Conservation (phyloP, 2,113 vertebrate species). For the Myrmecophaga tridactyla region DNA sequence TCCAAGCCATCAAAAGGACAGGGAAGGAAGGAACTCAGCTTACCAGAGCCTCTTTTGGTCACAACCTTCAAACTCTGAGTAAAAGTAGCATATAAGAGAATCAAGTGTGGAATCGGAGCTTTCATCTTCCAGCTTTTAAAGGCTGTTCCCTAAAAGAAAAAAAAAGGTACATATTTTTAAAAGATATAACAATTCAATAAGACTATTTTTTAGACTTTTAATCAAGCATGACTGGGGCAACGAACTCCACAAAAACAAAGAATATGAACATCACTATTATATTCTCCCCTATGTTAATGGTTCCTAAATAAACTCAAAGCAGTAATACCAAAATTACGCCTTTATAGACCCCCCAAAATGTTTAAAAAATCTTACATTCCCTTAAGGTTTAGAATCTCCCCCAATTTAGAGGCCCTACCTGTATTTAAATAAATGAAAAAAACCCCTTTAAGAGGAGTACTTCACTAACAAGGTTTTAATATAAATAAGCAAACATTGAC, state of each 20-base stretch:
- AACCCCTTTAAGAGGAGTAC: not conserved
- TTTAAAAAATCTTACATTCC: slow-evolving; percentile 18
- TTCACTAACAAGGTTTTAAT: not conserved
- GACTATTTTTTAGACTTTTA: not conserved
- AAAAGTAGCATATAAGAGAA: slow-evolving; percentile 92
- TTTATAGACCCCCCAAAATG: not conserved
- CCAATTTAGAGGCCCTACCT: not conserved
- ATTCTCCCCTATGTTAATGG: not conserved
- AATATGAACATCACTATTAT: not conserved
- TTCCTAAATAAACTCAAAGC: not conserved
- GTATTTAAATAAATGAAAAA: not conserved
- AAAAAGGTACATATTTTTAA: not conserved
- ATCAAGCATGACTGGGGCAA: not conserved
- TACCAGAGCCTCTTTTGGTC: slow-evolving; percentile 98
- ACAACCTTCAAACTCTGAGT: slow-evolving; percentile 96
- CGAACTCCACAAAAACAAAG: slow-evolving; percentile 24
- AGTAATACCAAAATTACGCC: slow-evolving; percentile 23
- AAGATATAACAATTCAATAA: not conserved
- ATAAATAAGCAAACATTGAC: not conserved
- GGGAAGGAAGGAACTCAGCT: slow-evolving; percentile 71
- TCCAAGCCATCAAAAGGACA: not conserved
- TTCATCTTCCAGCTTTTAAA: slow-evolving; percentile 92
- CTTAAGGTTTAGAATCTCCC: not conserved
- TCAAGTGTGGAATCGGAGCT: slow-evolving; percentile 93
- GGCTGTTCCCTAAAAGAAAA: slow-evolving; percentile 79